These are phyloP conservation scores for Ornithoptera priamus DNA, from an alignment of 2,888 invertebrate genomes.

Conservation along the genomic window DNA sequence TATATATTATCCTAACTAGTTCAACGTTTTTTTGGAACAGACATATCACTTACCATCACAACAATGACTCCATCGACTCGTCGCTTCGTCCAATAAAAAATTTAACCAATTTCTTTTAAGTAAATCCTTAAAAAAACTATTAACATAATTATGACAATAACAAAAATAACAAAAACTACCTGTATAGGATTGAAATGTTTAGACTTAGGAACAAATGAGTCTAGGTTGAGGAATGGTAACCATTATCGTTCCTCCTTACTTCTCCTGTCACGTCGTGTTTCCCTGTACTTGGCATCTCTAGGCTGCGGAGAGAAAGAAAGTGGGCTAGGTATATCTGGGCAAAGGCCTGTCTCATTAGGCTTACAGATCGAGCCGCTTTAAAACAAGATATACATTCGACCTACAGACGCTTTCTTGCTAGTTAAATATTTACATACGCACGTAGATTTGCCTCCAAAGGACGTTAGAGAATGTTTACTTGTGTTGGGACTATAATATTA, in stretches of 20 bases:
- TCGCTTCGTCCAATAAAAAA: no score
- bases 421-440: constrained; percentile 22
- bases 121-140: no score
- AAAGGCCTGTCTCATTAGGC: constrained; percentile 29
- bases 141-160: no score
- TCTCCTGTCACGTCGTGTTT: constrained; percentile 29
- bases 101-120: no score
- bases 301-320: constrained; percentile 25
- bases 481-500: not conserved
- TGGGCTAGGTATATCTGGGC: constrained; percentile 26
- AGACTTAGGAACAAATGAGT: constrained; percentile 2
- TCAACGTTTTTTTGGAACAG: no score
- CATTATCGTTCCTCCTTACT: constrained; percentile 25
- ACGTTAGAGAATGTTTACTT: not conserved
- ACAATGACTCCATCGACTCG: no score
- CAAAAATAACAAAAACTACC: no score
- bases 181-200: no score
- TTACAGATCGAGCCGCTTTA: constrained; percentile 29
- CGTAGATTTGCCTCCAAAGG: constrained; percentile 15
- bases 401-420: constrained; percentile 22
- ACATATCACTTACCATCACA: no score
- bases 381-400: constrained; percentile 19
- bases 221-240: constrained; percentile 4
- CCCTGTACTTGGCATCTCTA: constrained; percentile 27
- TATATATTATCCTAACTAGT: no score